Evolutionary conservation across 2,797 vertebrate genomes (phyloP).

Genomic region (Pyrocephalus nanus): DNA sequence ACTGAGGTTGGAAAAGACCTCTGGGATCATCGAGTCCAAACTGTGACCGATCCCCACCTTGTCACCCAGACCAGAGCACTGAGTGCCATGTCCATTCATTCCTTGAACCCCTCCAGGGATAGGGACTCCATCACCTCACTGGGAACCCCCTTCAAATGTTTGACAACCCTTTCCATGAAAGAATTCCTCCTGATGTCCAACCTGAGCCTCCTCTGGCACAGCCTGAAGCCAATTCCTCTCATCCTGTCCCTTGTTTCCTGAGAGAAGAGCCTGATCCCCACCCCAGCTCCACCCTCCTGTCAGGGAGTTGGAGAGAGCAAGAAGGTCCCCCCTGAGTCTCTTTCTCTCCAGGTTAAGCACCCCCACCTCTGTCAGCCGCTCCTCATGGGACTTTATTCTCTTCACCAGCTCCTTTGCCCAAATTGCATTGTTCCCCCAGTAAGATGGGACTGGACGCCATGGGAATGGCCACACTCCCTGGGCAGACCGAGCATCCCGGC

Average conservation of each 20-base stretch:
- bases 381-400: neutral
- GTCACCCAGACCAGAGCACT: neutral
- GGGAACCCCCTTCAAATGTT: no score
- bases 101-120: neutral
- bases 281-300: rapidly evolving
- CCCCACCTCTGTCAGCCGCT: neutral
- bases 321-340: neutral
- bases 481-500: neutral
- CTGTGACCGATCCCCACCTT: rapidly evolving
- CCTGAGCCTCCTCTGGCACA: neutral
- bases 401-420: neutral
- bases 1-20: neutral
- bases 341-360: neutral
- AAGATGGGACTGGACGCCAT: rapidly evolving
- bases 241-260: neutral
- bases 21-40: neutral
- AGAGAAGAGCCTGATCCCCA: rapidly evolving
- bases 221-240: neutral
- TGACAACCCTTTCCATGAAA: neutral
- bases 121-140: neutral
- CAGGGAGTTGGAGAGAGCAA: neutral
- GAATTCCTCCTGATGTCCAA: neutral
- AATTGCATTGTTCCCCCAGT: no score
- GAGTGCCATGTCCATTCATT: rapidly evolving
- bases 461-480: rapidly evolving